Conservation (phyloP, 2,113 vertebrate species). For the Bostrychus sinensis region DNA sequence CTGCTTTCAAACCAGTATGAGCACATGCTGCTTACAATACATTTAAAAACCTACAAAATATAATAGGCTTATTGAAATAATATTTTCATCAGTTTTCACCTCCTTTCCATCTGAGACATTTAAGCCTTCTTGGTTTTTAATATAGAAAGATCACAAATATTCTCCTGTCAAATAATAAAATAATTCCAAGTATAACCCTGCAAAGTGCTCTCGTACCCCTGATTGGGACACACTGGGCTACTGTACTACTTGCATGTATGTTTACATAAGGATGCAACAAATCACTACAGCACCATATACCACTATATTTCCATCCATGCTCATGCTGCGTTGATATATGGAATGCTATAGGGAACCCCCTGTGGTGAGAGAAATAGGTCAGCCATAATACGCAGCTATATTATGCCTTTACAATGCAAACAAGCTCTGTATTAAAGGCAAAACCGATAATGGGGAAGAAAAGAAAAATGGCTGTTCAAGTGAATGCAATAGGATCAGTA, state of each 20-base stretch:
- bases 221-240: no score
- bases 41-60: no score
- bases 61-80: no score
- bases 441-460: neutral
- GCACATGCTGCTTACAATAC: no score
- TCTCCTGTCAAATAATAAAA: no score
- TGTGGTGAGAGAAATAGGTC: neutral
- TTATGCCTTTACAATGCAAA: neutral
- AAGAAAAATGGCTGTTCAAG: neutral
- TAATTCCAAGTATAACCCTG: no score
- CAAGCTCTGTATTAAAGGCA: neutral
- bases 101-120: no score
- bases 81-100: no score
- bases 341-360: neutral
- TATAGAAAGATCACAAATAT: no score
- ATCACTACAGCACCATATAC: neutral
- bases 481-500: conserved; percentile 24
- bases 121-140: no score
- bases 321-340: neutral
- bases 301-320: neutral
- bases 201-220: no score
- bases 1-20: no score
- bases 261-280: neutral
- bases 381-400: neutral
- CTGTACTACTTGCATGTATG: neutral